These are phyloP conservation scores for Nesidiocoris tenuis DNA, from an alignment of 2,888 invertebrate species.

Conservation along the genomic window DNA sequence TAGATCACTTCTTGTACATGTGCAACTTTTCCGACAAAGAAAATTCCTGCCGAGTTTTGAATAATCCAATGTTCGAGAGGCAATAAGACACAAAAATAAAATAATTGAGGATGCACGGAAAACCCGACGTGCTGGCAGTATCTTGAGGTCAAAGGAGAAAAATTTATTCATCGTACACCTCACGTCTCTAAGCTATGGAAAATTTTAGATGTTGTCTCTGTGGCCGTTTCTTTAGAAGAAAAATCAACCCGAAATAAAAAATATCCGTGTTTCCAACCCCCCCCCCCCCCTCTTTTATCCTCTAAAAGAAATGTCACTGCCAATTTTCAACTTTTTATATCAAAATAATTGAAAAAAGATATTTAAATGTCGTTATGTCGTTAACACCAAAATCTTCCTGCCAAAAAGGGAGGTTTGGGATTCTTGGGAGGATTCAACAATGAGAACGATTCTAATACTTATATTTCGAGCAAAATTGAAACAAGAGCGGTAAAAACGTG, in stretches of 20 bases:
- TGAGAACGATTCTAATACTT: too few relatives aligned
- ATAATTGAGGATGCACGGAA: too few relatives aligned
- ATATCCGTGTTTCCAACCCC: background rate
- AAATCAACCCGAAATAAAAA: background rate
- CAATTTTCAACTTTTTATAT: conserved; percentile 38
- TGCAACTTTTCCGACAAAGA: conserved; percentile 7
- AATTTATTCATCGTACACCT: background rate
- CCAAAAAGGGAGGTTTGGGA: conserved; percentile 7
- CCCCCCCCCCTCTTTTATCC: conserved; percentile 12
- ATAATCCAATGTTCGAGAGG: conserved; percentile 4
- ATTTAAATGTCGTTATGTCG: background rate
- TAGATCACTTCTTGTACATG: conserved; percentile 36
- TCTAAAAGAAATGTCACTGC: conserved; percentile 36
- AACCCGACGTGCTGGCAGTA: too few relatives aligned
- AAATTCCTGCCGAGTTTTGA: conserved; percentile 25
- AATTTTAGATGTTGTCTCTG: conserved; percentile 15
- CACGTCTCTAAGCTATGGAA: conserved; percentile 13
- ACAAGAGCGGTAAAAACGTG: too few relatives aligned
- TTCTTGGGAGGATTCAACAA: conserved; percentile 35
- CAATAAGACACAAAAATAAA: conserved; percentile 9
- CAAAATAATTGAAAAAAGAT: conserved; percentile 1
- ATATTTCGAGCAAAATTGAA: too few relatives aligned
- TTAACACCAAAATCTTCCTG: conserved; percentile 25
- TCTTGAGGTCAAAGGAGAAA: too few relatives aligned
- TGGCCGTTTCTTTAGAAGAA: conserved; percentile 4